phyloP scores from a whole-genome alignment of 2,888 invertebrate genomes.

The Homarus gammarus region DNA sequence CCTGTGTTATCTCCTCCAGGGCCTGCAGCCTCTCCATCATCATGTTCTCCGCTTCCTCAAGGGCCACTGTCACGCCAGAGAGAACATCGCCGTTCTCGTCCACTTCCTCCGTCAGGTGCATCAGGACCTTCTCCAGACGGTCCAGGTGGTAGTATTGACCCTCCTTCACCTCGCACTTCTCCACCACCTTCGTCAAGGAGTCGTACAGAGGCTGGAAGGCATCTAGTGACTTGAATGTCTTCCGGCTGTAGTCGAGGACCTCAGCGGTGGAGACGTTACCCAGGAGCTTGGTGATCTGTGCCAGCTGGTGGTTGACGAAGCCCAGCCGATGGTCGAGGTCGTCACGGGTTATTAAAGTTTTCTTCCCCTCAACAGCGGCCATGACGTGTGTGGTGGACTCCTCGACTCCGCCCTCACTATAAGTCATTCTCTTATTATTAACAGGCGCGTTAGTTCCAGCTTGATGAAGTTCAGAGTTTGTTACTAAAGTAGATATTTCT shows the following conservation, averaged over 20 bases:
- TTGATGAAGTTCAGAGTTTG: background rate
- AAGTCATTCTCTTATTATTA: too few species aligned
- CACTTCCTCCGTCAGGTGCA: conserved; percentile 5
- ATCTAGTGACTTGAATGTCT: background rate
- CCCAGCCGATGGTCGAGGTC: background rate
- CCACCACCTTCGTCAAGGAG: background rate
- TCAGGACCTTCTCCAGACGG: conserved; percentile 2
- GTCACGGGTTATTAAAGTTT: too few species aligned
- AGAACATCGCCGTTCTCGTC: conserved; percentile 23
- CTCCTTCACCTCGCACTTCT: background rate
- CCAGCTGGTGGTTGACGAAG: background rate
- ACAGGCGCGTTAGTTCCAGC: too few species aligned
- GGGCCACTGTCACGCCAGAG: conserved; percentile 6
- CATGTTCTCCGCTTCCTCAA: conserved; percentile 14
- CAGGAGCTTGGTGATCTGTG: background rate
- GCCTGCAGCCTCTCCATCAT: background rate
- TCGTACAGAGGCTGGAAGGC: background rate
- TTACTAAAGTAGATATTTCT: background rate
- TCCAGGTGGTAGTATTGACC: background rate
- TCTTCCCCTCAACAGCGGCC: too few species aligned
- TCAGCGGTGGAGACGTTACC: conserved; percentile 2
- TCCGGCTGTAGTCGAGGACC: background rate
- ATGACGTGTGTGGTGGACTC: too few species aligned
- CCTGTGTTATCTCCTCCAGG: background rate
- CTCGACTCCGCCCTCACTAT: too few species aligned